Evolutionary conservation across 2,888 invertebrate genomes (phyloP).

Genomic region (Itoplectis maculator): DNA sequence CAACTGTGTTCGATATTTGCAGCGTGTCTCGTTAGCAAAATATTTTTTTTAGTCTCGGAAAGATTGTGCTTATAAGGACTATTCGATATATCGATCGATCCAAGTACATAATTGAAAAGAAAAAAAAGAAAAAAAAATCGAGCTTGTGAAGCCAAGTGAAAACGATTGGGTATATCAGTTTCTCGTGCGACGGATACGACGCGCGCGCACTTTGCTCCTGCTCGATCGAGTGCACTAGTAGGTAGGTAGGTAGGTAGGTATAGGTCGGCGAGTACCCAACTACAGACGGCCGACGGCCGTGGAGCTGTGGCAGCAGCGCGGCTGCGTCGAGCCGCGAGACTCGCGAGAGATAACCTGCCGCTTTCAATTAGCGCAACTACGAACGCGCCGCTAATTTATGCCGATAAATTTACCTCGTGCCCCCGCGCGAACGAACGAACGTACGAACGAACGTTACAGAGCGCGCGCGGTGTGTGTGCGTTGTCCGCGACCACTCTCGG

Average conservation of each 20-base stretch:
- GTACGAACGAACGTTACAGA: constrained; percentile 46
- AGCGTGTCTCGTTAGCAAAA: constrained; percentile 24
- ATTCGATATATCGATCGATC: constrained; percentile 48
- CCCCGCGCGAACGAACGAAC: constrained; percentile 66
- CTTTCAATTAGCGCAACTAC: constrained; percentile 76
- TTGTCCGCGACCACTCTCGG: constrained; percentile 46
- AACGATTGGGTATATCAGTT: constrained; percentile 54
- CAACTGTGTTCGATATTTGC: constrained; percentile 19
- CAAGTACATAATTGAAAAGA: constrained; percentile 29
- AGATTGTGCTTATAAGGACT: constrained; percentile 46
- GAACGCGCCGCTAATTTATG: constrained; percentile 72
- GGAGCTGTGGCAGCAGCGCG: constrained; percentile 40
- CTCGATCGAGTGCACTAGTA: constrained; percentile 53
- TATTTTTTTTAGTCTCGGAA: constrained; percentile 27
- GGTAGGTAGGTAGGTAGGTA: constrained; percentile 11
- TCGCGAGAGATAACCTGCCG: constrained; percentile 64
- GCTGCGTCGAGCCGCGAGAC: constrained; percentile 42
- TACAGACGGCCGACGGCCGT: constrained; percentile 59
- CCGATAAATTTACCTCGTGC: constrained; percentile 72
- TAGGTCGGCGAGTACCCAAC: constrained; percentile 46
- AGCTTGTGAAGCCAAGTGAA: constrained; percentile 50
- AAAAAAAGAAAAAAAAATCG: constrained; percentile 21
- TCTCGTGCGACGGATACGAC: constrained; percentile 31
- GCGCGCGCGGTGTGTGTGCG: constrained; percentile 36
- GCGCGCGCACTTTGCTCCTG: constrained; percentile 53